Conservation (phyloP, 2,888 invertebrate species). For the Archaeoteleia sp. region DNA sequence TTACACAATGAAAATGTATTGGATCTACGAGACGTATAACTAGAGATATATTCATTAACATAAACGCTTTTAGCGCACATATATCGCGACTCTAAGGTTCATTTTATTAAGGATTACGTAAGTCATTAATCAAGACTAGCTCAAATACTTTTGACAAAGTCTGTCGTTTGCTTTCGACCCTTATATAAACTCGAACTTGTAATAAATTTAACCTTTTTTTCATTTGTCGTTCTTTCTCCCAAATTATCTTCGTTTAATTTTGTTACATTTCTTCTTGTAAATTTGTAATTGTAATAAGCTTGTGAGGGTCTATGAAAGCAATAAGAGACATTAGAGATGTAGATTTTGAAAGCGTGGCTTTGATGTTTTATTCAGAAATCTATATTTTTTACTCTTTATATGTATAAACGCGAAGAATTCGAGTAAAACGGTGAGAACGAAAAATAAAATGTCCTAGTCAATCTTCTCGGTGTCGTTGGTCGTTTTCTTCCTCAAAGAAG, state of each 20-base stretch:
- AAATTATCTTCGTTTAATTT: slow-evolving; percentile 4
- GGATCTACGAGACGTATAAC: slow-evolving; percentile 10
- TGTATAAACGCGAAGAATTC: slow-evolving; percentile 45
- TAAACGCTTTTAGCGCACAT: slow-evolving; percentile 26
- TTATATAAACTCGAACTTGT: no score
- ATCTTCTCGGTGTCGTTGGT: slow-evolving; percentile 32
- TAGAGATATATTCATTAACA: slow-evolving; percentile 36
- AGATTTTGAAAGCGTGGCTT: slow-evolving; percentile 38
- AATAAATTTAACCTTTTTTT: no score
- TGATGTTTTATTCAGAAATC: slow-evolving; percentile 47
- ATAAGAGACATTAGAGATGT: slow-evolving; percentile 22
- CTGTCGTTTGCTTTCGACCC: no score
- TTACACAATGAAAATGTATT: no score
- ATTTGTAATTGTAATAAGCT: slow-evolving; percentile 11
- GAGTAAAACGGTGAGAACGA: slow-evolving; percentile 35
- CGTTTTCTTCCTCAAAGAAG: slow-evolving; percentile 30
- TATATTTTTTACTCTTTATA: slow-evolving; percentile 49
- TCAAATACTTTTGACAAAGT: no score
- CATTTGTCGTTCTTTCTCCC: not conserved
- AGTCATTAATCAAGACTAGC: no score
- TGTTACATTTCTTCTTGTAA: not conserved
- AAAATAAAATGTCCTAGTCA: slow-evolving; percentile 44
- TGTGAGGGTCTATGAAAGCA: slow-evolving; percentile 15
- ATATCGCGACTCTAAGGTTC: no score
- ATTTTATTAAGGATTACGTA: no score